Evolutionary conservation across 2,888 invertebrate species (phyloP), one percentile per base, ranked within the genome.

Genomic region (Chymomyza caudatula): DNA sequence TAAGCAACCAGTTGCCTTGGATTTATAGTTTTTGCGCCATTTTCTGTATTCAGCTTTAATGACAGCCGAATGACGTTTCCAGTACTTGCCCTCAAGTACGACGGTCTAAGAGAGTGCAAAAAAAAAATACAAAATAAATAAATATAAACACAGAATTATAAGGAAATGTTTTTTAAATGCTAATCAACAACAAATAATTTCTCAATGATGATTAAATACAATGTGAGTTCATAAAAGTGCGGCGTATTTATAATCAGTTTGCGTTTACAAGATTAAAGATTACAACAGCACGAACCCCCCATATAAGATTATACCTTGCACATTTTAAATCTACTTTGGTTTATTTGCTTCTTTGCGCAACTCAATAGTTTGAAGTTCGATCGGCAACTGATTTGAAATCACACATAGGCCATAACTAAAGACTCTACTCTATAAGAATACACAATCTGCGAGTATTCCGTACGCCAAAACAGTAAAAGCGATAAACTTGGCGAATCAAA

Each of bases 21-120:
- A 95, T 88, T 89, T 90, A 78, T 85, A 90, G 84, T 90, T 89
- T 78, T 88, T 94, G 73, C 99, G 94, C 99, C 99, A 99, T 94
- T 98, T 97, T 92, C 98, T 98, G 92, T 99, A 99, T 92, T 99
- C 99, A 70, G 98, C 98, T 87, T 97, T 97, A 58, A 99, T 98
- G 51, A 98, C 98, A 80, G 97, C 96, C 76, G 98, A 93, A 91
- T 97, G 95, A 87, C 99, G 92, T 92, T 99, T 99, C 99, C 99
- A 99, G 92, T 99, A 99, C 93, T 99, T 99, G 65, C 99, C 99
- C 92, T 99, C 99, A 89, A 99, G 92, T 76, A 99, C 97, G 70
- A 97, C 96, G 85, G 98, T 97, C 98, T 98, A 69, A 25, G 42
- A 61, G 23, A 49, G 49, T 44, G 5, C 37, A 51, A 2, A 11